Base-by-base conservation (phyloP, 1,140 invertebrate genomes). In the Brachionus calyciflorus region DNA sequence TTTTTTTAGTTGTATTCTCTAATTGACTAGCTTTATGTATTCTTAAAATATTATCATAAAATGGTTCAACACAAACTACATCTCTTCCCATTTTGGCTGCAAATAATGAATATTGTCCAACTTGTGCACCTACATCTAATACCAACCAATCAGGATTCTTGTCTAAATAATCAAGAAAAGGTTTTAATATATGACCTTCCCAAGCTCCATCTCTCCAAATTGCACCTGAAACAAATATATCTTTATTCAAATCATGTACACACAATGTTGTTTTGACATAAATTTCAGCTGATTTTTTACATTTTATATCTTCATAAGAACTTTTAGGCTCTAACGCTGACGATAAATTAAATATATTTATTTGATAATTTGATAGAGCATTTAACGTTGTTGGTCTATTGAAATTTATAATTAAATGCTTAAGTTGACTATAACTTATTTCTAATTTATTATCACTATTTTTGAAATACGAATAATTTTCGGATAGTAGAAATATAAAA, bases 71-170 rank as follows among this genome's bases (percentile, higher is more conserved):
- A 28, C 30, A 19, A 3, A 73, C 2, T n/a, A 37, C 30, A 40
- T 49, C n/a, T 40, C 44, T 40, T 14, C 28, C 69, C n/a, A 53
- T 17, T 55, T 49, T 51, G 21, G 48, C 51, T 12, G 40, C 69
- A 55, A 41, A 73, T 2, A 73, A 49, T 21, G 69, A 51, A 24
- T 53, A 73, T n/a, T 21, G 17, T 30, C 69, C 69, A 21, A 73
- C 14, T 33, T 73, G 44, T 1, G 69, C 69, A 33, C 69, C 69
- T 30, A 73, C 51, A 30, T 73, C 69, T 26, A 73, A 28, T 12
- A 73, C 10, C 12, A 55, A 55, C 28, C 53, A 55, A 17, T 33
- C 26, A 19, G 5, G 1, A 6, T 65, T 44, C 21, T 65, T 24
- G 9, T 26, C 44, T 46, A 44, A 60, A 5, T 37, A 7, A 17